Evolutionary conservation across 1,140 invertebrate species (phyloP), one percentile per base, ranked within the genome.

Genomic region (Anoplolepis gracilipes): DNA sequence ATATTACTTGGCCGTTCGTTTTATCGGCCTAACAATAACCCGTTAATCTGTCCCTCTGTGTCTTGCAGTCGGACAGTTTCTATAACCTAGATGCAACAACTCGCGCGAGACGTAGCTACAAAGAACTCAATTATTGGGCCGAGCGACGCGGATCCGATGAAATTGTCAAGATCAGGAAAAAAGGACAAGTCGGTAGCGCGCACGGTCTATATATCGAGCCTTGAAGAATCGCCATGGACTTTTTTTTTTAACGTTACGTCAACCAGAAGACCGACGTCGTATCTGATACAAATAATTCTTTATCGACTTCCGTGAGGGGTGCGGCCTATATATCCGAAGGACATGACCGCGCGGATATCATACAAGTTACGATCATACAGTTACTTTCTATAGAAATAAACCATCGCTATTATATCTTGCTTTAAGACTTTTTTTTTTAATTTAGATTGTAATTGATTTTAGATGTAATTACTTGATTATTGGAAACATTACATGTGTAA

Each of bases 61-160:
- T 86, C 85, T 86, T 86, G 65, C 78, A 42, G 61, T 62, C 64
- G 57, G 85, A 86, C 85, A 86, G 78, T 73, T 86, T 57, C 85
- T 86, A 73, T 84, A 86, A 69, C 65, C 85, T 86, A 84, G 85
- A 86, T 86, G 85, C 85, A 86, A 86, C 85, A 86, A 86, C 85
- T 86, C 85, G 78, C 78, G 67, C 49, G 78, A 84, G 85, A 86
- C 85, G 85, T 84, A 84, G 85, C 78, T 86, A 86, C 85, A 86
- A 86, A 86, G 85, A 86, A 86, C 67, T 86, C 85, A 86, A 86
- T 86, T 86, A 86, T 86, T 84, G 85, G 85, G 85, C 84, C 84
- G 84, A 77, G 62, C 84, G 78, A 86, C 64, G 55, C 57, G 59
- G 64, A 59, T 73, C 53, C 85, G 85, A 86, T 86, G 85, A 86